phyloP scores from a whole-genome alignment of 1,140 invertebrate species.

The Ostrea edulis region DNA sequence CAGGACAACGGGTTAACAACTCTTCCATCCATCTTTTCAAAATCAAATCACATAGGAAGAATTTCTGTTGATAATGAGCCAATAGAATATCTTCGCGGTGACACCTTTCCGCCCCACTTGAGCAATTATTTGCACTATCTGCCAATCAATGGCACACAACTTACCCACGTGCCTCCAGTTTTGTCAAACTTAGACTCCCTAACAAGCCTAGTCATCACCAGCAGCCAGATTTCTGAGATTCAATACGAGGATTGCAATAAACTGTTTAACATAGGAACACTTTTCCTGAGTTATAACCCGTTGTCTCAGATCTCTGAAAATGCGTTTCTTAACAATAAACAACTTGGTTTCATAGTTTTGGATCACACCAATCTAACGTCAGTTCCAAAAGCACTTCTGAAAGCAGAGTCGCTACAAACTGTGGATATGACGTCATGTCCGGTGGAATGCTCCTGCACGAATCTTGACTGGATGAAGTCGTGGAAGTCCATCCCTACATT shows the following conservation, averaged over 20 bases:
- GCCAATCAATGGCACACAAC: no score
- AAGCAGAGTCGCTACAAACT: not conserved
- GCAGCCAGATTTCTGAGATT: not conserved
- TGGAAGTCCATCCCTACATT: not conserved
- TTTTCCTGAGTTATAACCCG: not conserved
- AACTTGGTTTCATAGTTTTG: not conserved
- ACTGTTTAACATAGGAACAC: not conserved
- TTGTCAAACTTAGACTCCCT: not conserved
- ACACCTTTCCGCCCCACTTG: no score
- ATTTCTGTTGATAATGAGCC: no score
- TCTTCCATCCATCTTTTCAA: no score
- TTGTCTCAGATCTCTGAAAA: not conserved
- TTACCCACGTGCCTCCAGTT: no score
- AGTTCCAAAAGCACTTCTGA: not conserved
- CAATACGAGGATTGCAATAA: not conserved
- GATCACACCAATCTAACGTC: not conserved
- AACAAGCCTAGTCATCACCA: not conserved
- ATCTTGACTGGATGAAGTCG: not conserved
- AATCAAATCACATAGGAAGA: no score
- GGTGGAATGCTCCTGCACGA: not conserved
- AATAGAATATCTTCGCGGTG: no score
- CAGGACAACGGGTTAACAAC: no score
- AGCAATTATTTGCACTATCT: no score
- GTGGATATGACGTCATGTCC: not conserved
- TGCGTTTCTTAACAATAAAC: conserved; percentile 21